Conservation (phyloP, 2,888 invertebrate genomes). For the Cenopis cana region DNA sequence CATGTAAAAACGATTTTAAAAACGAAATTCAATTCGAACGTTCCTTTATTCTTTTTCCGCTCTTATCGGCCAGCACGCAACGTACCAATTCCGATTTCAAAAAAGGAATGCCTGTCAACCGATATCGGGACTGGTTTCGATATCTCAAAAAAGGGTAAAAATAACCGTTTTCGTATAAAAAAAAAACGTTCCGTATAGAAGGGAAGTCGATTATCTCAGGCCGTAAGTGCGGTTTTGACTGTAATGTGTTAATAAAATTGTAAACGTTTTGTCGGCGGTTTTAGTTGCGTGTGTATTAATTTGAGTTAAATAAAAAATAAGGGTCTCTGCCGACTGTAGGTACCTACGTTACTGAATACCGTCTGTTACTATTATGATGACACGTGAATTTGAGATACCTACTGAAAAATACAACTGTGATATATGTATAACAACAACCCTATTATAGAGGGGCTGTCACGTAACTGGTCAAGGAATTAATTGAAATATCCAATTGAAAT, state of each 20-base stretch:
- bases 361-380: background rate
- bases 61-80: slow-evolving; percentile 56
- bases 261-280: slow-evolving; percentile 80
- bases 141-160: slow-evolving; percentile 71
- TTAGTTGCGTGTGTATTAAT: slow-evolving; percentile 57
- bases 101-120: slow-evolving; percentile 67
- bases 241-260: slow-evolving; percentile 84
- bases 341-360: background rate
- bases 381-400: no score
- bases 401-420: no score
- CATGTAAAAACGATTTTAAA: background rate
- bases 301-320: slow-evolving; percentile 48
- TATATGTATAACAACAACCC: no score
- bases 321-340: slow-evolving; percentile 1
- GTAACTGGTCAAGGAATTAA: no score
- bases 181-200: slow-evolving; percentile 60
- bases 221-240: slow-evolving; percentile 83
- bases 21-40: slow-evolving; percentile 1
- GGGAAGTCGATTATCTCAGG: slow-evolving; percentile 82
- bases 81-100: slow-evolving; percentile 69
- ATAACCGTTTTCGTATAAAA: slow-evolving; percentile 58
- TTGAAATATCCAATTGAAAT: no score
- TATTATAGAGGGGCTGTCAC: no score
- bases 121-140: slow-evolving; percentile 81
- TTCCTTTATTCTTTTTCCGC: slow-evolving; percentile 37